phyloP scores from a whole-genome alignment of 2,888 invertebrate genomes.

The Hirtodrosophila histrioides region DNA sequence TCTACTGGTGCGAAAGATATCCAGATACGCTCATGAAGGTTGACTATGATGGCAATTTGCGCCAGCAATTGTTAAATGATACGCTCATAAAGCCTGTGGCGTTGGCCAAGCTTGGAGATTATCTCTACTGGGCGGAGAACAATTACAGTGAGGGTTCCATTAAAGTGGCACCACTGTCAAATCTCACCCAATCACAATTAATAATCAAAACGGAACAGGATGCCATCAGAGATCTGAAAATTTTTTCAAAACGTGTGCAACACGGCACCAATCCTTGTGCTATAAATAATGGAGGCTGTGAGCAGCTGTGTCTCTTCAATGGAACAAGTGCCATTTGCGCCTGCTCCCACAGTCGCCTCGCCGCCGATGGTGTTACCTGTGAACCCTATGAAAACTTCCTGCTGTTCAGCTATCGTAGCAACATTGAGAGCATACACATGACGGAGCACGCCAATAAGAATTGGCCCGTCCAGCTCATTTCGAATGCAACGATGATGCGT shows the following conservation, averaged over 20 bases:
- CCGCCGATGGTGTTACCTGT: constrained; percentile 88
- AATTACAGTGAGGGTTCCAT: constrained; percentile 86
- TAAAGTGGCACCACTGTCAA: constrained; percentile 86
- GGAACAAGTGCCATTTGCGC: constrained; percentile 89
- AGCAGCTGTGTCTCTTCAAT: constrained; percentile 91
- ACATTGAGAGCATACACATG: constrained; percentile 92
- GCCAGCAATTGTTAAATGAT: constrained; percentile 85
- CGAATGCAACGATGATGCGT: constrained; percentile 89
- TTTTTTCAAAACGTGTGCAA: constrained; percentile 86
- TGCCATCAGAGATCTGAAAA: constrained; percentile 89
- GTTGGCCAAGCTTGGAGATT: constrained; percentile 87
- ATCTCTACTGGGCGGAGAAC: constrained; percentile 92
- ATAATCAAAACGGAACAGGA: constrained; percentile 87
- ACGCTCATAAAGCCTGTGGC: constrained; percentile 88
- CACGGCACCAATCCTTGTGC: constrained; percentile 88
- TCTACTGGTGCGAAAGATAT: constrained; percentile 93
- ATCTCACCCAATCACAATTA: constrained; percentile 86
- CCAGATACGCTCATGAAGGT: constrained; percentile 88
- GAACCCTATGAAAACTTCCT: constrained; percentile 91
- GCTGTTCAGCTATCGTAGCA: constrained; percentile 92
- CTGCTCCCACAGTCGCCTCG: constrained; percentile 92
- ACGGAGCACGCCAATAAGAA: constrained; percentile 90
- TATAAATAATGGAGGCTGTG: constrained; percentile 89
- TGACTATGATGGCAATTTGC: constrained; percentile 88
- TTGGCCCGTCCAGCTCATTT: constrained; percentile 90